Conservation (phyloP, 1,140 invertebrate species). For the Contarinia nasturtii region DNA sequence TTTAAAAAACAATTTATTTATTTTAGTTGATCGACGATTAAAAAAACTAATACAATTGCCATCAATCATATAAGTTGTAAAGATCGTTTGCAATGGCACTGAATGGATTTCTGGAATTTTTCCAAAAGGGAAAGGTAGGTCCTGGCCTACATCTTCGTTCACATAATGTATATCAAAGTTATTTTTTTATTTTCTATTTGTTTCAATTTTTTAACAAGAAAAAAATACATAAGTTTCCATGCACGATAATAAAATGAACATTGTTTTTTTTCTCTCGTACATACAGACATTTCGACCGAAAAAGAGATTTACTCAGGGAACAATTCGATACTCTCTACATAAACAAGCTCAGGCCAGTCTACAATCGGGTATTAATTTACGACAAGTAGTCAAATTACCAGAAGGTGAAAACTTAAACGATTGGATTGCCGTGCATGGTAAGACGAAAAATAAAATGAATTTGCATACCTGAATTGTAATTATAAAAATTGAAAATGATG, state of each 20-base stretch:
- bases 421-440: conserved; percentile 92
- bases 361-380: conserved; percentile 83
- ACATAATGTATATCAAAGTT: not conserved
- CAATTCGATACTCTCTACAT: conserved; percentile 76
- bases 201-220: not conserved
- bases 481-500: no score
- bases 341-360: conserved; percentile 88
- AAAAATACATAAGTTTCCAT: not conserved
- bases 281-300: conserved; percentile 72
- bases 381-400: conserved; percentile 67
- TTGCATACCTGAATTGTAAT: no score
- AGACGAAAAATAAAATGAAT: not conserved
- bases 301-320: conserved; percentile 80
- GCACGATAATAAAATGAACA: conserved; percentile 1
- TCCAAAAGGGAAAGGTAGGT: conserved; percentile 61
- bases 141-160: not conserved
- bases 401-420: conserved; percentile 77
- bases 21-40: no score
- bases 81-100: conserved; percentile 28
- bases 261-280: not conserved
- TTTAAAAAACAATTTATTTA: no score
- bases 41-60: no score
- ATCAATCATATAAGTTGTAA: no score
- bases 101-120: conserved; percentile 57
- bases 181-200: conserved; percentile 3